Conservation (phyloP, 2,797 vertebrate genomes). For the Sebastes minor region DNA sequence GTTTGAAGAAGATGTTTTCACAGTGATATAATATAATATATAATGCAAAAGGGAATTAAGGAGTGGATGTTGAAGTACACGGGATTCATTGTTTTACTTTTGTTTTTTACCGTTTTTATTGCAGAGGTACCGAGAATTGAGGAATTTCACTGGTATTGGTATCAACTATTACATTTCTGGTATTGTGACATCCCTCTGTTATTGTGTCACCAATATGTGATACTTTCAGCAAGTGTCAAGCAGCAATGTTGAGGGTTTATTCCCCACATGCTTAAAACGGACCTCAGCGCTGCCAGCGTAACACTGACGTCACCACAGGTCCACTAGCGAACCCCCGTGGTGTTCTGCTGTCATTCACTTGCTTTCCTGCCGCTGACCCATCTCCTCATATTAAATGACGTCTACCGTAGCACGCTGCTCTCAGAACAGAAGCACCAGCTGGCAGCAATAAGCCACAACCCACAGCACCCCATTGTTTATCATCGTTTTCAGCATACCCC, state of each 20-base stretch:
- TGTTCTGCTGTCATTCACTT: conserved; percentile 23
- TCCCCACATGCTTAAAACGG: neutral
- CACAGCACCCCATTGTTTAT: conserved; percentile 35
- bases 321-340: conserved; percentile 3
- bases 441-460: conserved; percentile 40
- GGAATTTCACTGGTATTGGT: too few species aligned
- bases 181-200: too few species aligned
- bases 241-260: neutral
- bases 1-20: too few species aligned
- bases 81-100: too few species aligned
- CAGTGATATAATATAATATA: too few species aligned
- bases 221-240: neutral
- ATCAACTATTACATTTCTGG: too few species aligned
- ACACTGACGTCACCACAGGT: conserved; percentile 1
- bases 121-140: too few species aligned
- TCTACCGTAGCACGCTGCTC: conserved; percentile 22
- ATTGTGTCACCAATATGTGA: neutral
- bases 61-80: too few species aligned
- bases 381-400: conserved; percentile 38
- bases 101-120: too few species aligned
- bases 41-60: too few species aligned
- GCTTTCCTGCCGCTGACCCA: conserved; percentile 29
- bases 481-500: conserved; percentile 36
- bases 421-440: conserved; percentile 38
- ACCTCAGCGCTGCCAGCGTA: neutral